Base-by-base conservation (phyloP, 2,113 vertebrate species). In the Oplegnathus fasciatus region DNA sequence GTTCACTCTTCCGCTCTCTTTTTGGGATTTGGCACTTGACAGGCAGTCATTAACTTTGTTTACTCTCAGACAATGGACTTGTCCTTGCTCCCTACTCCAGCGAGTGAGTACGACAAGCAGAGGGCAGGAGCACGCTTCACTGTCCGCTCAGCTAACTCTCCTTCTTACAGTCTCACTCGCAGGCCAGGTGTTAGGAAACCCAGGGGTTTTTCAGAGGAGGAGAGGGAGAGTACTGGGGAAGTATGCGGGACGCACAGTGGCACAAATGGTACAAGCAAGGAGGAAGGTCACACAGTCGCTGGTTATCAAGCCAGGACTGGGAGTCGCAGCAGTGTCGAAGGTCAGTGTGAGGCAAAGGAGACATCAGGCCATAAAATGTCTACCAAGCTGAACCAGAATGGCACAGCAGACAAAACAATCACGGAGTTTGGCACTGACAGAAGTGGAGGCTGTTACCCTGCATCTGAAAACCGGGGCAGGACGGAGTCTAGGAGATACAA, bases 111-210 rank as follows among this genome's bases (percentile, higher is more conserved):
- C 85, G 61, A 61, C 54, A 85, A 60, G n/a, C 55, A 73, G 78
- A 81, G 71, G 61, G 67, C 82, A 37, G 70, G 72, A 48, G 48
- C 62, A 0, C 74, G 42, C 32, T 95, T 95, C 65, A 93, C 87
- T 28, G 80, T 95, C 52, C 93, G 93, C 64, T 91, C 96, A n/a
- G 94, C 94, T 14, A 95, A 74, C 82, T 91, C 91, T 30, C 86
- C 86, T 6, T 86, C 76, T 2, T 90, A 93, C 73, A 68, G 24
- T 61, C 84, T 90, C 48, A 61, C 28, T 40, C 54, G 84, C 80
- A 90, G 89, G 34, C 55, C 30, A 70, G 86, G 66, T 72, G 24
- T 92, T 9, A 84, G 72, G 58, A 91, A 28, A 68, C 17, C 57
- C 6, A 37, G 20, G 64, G 55, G 40, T 26, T 13, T 30, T 18